Conservation (phyloP, 2,113 vertebrate species). For the Centropus bengalensis region DNA sequence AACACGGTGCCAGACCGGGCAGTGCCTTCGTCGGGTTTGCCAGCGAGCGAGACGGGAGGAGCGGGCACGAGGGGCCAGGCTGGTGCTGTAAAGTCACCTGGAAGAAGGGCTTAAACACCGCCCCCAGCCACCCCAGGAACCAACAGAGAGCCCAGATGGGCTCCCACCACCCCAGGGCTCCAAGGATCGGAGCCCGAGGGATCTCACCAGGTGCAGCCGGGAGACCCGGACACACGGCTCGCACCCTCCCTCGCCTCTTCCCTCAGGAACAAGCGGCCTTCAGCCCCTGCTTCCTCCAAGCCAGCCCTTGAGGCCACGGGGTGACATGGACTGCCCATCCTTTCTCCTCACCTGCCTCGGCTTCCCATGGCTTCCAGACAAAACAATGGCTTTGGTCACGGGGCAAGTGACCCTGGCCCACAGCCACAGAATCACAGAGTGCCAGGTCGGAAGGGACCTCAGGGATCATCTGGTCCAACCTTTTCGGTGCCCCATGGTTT, state of each 20-base stretch:
- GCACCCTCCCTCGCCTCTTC: background rate
- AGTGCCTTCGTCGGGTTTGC: too few relatives aligned
- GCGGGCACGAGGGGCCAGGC: background rate
- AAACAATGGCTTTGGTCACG: too few relatives aligned
- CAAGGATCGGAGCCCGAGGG: background rate
- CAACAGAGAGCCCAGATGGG: background rate
- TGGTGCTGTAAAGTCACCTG: background rate
- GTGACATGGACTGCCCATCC: background rate
- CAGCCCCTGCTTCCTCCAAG: background rate
- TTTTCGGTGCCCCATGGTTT: too few relatives aligned
- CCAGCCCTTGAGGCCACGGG: accelerated
- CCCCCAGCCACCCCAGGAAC: background rate
- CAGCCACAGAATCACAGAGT: background rate
- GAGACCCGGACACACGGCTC: background rate
- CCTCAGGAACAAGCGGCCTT: background rate
- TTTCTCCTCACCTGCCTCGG: background rate
- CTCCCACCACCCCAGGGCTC: background rate
- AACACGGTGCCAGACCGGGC: too few relatives aligned
- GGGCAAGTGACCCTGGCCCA: background rate
- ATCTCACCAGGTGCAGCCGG: background rate
- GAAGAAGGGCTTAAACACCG: background rate
- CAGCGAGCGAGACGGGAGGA: background rate
- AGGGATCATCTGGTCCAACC: too few relatives aligned
- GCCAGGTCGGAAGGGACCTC: too few relatives aligned
- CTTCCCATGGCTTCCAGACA: background rate